These are phyloP conservation scores for Nothobranchius furzeri DNA, from an alignment of 2,113 vertebrate species.

Conservation along the genomic window DNA sequence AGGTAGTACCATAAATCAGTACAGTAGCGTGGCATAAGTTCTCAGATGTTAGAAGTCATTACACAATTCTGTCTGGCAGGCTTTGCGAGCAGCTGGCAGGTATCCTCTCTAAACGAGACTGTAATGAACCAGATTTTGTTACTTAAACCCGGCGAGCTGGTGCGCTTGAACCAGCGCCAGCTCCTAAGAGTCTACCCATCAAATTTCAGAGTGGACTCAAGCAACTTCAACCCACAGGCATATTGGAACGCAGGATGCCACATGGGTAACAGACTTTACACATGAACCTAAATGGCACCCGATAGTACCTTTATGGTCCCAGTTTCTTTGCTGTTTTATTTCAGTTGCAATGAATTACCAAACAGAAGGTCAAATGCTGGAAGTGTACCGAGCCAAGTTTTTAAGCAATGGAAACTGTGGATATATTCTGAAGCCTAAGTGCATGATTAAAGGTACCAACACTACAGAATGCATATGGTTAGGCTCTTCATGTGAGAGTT, in stretches of 20 bases:
- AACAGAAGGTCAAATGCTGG: constrained; percentile 93
- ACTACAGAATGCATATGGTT: background rate
- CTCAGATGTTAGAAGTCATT: background rate
- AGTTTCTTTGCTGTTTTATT: constrained; percentile 17
- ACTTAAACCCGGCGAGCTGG: constrained; percentile 85
- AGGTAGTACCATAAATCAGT: constrained; percentile 71
- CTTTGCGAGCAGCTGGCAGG: constrained; percentile 90
- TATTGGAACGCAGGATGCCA: constrained; percentile 97
- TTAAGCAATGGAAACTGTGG: constrained; percentile 92
- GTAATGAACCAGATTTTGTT: constrained; percentile 92
- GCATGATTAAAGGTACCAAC: constrained; percentile 82
- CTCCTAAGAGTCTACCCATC: constrained; percentile 93
- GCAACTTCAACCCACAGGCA: constrained; percentile 95
- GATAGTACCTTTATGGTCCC: background rate
- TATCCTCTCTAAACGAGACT: constrained; percentile 93
- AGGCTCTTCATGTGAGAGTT: background rate
- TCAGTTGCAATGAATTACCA: constrained; percentile 97
- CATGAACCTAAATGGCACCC: background rate
- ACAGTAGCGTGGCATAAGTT: background rate
- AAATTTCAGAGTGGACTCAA: constrained; percentile 93
- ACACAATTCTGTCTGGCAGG: constrained; percentile 38
- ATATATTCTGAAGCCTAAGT: constrained; percentile 92
- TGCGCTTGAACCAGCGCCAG: constrained; percentile 93
- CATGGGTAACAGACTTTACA: constrained; percentile 80
- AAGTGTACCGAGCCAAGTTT: constrained; percentile 94